These are phyloP conservation scores for Athene noctua DNA, from an alignment of 2,113 vertebrate genomes.

Conservation along the genomic window DNA sequence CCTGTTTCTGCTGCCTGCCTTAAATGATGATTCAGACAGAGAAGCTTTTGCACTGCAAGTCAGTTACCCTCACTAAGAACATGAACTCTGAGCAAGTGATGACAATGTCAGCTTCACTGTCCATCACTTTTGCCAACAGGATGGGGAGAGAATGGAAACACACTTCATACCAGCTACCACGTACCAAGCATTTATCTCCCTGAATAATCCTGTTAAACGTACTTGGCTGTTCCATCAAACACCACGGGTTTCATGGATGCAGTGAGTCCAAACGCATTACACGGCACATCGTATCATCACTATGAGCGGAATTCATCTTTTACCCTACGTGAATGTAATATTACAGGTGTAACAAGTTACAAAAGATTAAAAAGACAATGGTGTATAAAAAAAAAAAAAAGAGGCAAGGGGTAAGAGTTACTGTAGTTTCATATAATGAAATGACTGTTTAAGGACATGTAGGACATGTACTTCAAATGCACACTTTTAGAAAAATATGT, in stretches of 20 bases:
- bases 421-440: not conserved
- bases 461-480: not conserved
- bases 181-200: not conserved
- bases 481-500: not conserved
- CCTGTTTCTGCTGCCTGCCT: not conserved
- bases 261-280: not conserved
- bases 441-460: not conserved
- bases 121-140: not conserved
- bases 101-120: not conserved
- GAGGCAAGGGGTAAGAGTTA: accelerated
- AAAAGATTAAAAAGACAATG: not conserved
- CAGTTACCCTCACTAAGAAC: not conserved
- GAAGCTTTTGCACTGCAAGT: not conserved
- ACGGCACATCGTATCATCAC: accelerated
- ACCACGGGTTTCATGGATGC: not conserved
- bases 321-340: not conserved
- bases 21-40: not conserved
- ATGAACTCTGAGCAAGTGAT: not conserved
- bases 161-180: not conserved
- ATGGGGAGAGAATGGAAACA: not conserved
- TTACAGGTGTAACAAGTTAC: not conserved
- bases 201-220: not conserved
- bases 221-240: not conserved
- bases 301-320: not conserved
- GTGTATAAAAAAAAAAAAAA: not conserved